Conservation (phyloP, 2,113 vertebrate genomes). For the Cyprinus carpio region DNA sequence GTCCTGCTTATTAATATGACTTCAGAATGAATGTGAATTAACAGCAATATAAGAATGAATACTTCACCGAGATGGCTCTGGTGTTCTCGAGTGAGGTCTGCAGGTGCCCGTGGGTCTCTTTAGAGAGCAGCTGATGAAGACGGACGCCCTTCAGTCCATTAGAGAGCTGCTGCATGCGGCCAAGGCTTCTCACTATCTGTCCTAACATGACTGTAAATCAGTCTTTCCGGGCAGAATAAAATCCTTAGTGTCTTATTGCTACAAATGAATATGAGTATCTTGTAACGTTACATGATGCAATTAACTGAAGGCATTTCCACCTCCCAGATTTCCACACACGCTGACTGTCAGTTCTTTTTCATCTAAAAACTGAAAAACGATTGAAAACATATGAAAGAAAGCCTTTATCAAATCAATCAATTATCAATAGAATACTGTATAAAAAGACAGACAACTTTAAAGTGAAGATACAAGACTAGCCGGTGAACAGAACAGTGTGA, state of each 20-base stretch:
- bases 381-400: background rate
- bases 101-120: background rate
- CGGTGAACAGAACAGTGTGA: background rate
- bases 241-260: no score
- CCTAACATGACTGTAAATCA: background rate
- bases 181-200: conserved; percentile 56
- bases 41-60: background rate
- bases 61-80: conserved; percentile 62
- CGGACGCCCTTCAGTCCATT: conserved; percentile 6
- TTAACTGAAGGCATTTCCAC: background rate
- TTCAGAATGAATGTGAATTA: background rate
- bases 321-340: background rate
- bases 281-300: background rate
- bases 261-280: background rate
- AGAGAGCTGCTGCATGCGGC: conserved; percentile 10
- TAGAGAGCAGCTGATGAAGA: background rate
- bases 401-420: background rate
- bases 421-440: background rate
- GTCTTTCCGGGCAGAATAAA: background rate
- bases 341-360: background rate
- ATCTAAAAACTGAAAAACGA: background rate
- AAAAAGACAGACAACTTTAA: background rate
- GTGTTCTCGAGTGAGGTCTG: conserved; percentile 17
- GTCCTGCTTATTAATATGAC: background rate
- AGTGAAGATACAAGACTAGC: background rate